These are phyloP conservation scores for Margarornis squamiger DNA, from an alignment of 2,797 vertebrate species.

Conservation along the genomic window DNA sequence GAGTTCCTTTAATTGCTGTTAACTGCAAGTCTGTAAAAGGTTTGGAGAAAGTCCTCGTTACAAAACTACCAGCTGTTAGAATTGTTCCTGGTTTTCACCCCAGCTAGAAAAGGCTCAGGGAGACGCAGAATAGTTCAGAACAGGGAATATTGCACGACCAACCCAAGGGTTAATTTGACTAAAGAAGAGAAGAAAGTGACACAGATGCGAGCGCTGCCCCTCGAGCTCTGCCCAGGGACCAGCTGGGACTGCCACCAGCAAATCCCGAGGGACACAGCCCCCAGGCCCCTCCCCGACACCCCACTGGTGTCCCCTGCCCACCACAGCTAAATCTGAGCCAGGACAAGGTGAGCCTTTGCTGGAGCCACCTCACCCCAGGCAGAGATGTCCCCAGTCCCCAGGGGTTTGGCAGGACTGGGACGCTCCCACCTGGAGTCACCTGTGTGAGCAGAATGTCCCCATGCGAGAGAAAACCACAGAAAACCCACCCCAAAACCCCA, in stretches of 20 bases:
- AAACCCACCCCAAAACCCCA: not conserved
- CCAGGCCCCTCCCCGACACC: not conserved
- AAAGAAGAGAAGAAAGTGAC: constrained; percentile 61
- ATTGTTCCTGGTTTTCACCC: constrained; percentile 60
- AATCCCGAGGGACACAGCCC: not conserved
- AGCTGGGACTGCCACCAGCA: not conserved
- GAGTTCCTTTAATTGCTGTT: constrained; percentile 79
- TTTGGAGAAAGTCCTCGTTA: constrained; percentile 81
- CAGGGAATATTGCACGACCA: constrained; percentile 84
- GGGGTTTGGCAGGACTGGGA: not conserved
- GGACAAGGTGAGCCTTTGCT: not conserved
- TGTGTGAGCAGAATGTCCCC: not conserved
- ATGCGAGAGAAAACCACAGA: fast-evolving
- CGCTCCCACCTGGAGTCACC: not conserved
- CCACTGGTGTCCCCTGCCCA: not conserved
- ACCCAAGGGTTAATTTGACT: constrained; percentile 69
- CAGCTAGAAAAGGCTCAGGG: constrained; percentile 77
- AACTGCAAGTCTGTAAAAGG: constrained; percentile 80
- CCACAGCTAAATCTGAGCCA: not conserved
- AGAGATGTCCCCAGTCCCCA: not conserved
- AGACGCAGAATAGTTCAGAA: constrained; percentile 75
- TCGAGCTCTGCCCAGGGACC: not conserved
- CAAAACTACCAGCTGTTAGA: constrained; percentile 82
- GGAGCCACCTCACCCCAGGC: no score
- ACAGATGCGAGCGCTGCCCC: constrained; percentile 3